Conservation (phyloP, 1,140 invertebrate genomes). For the Drosophila equinoxialis region DNA sequence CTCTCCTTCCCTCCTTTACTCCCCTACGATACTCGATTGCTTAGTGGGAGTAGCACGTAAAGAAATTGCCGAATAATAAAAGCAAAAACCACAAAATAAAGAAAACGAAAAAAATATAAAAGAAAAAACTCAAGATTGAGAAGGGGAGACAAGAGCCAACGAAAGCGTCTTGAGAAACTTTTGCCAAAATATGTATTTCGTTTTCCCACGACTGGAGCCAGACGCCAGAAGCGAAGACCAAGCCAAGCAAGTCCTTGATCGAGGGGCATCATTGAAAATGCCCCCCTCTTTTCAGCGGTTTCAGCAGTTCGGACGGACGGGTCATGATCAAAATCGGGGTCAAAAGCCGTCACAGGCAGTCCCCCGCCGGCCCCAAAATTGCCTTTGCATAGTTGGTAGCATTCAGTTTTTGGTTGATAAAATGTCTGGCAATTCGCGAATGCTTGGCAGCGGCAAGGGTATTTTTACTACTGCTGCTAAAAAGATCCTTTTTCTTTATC, state of each 20-base stretch:
- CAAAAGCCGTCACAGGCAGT: background rate
- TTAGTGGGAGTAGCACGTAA: conserved; percentile 45
- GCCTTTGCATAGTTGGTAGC: conserved; percentile 4
- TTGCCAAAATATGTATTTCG: conserved; percentile 37
- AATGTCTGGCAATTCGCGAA: conserved; percentile 46
- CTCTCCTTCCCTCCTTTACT: background rate
- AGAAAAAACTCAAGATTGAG: conserved; percentile 31
- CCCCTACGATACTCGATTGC: conserved; percentile 15
- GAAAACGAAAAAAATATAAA: conserved; percentile 27
- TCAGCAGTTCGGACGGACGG: conserved; percentile 5
- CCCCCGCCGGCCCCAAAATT: background rate
- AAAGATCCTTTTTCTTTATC: conserved; percentile 21
- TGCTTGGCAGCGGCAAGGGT: conserved; percentile 55
- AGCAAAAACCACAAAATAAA: conserved; percentile 4
- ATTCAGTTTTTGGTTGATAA: conserved; percentile 7
- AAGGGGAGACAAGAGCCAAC: conserved; percentile 66
- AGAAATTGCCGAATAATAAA: conserved; percentile 33
- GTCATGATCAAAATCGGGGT: conserved; percentile 11
- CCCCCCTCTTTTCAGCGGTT: background rate
- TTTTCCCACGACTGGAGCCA: conserved; percentile 62
- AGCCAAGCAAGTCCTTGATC: conserved; percentile 48
- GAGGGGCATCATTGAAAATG: conserved; percentile 39
- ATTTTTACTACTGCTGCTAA: conserved; percentile 25
- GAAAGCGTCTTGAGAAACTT: conserved; percentile 58
- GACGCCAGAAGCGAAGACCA: conserved; percentile 29